A percentile compares a stretch with the other conserved stretches of the same genome.
Evolutionary conservation across 2,888 invertebrate genomes (phyloP).

Genomic region (Drosophila ustulata): DNA sequence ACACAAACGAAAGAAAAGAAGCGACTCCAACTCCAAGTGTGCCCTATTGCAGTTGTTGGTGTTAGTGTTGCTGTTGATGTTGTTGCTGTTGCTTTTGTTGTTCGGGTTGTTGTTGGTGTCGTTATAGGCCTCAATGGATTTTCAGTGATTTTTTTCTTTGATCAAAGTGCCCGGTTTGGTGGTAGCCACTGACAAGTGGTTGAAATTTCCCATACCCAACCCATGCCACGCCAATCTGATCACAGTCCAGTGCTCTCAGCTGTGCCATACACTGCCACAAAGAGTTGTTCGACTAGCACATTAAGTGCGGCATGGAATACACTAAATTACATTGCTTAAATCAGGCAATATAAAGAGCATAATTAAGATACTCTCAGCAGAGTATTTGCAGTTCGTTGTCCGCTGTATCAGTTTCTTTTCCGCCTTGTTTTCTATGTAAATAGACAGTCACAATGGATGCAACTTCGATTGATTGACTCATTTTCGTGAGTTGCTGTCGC

Average conservation of each 20-base stretch:
- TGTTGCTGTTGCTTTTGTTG: slow-evolving; percentile 29
- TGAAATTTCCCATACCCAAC: slow-evolving; percentile 71
- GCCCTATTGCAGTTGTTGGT: slow-evolving; percentile 54
- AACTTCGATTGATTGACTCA: slow-evolving; percentile 76
- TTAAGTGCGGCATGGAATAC: background rate
- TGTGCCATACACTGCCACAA: slow-evolving; percentile 27
- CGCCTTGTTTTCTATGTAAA: slow-evolving; percentile 54
- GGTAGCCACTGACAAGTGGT: slow-evolving; percentile 73
- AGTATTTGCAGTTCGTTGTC: slow-evolving; percentile 15
- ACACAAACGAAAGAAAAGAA: slow-evolving; percentile 57
- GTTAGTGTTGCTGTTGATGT: slow-evolving; percentile 30
- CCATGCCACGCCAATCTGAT: slow-evolving; percentile 42
- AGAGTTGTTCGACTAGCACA: background rate
- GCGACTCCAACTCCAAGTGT: slow-evolving; percentile 51
- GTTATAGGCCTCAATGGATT: slow-evolving; percentile 80
- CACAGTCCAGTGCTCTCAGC: slow-evolving; percentile 38
- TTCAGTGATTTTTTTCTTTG: slow-evolving; percentile 75
- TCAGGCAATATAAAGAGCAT: background rate
- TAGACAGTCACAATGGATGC: slow-evolving; percentile 61
- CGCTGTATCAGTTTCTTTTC: background rate
- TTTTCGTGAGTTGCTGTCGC: slow-evolving; percentile 66
- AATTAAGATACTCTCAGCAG: slow-evolving; percentile 4
- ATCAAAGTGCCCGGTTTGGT: slow-evolving; percentile 75
- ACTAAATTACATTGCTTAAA: background rate
- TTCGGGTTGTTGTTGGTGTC: slow-evolving; percentile 44